Conservation (phyloP, 2,888 invertebrate species). For the Drosophila ezoana region DNA sequence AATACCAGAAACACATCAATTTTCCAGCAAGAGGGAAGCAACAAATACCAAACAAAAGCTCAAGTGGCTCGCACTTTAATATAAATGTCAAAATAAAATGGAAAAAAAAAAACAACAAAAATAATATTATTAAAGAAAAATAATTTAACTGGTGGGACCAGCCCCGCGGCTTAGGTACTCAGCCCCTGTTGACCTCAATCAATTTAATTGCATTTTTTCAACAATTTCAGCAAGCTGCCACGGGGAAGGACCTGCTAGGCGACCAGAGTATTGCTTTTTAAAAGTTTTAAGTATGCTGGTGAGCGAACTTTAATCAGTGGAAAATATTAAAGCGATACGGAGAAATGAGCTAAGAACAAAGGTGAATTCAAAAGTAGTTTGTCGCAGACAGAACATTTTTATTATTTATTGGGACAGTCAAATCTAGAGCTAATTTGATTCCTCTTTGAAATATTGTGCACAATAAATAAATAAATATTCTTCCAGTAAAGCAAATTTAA, state of each 20-base stretch:
- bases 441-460: too few relatives aligned
- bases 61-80: slow-evolving; percentile 25
- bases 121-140: slow-evolving; percentile 22
- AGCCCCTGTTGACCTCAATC: slow-evolving; percentile 49
- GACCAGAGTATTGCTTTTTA: slow-evolving; percentile 9
- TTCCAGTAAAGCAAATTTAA: too few relatives aligned
- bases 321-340: background rate
- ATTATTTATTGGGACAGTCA: too few relatives aligned
- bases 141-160: slow-evolving; percentile 46
- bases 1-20: slow-evolving; percentile 15
- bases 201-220: slow-evolving; percentile 61
- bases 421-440: too few relatives aligned
- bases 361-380: too few relatives aligned
- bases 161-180: slow-evolving; percentile 22
- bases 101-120: background rate
- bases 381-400: too few relatives aligned
- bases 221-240: slow-evolving; percentile 26
- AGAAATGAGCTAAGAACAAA: background rate
- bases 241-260: slow-evolving; percentile 8
- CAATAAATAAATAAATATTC: too few relatives aligned
- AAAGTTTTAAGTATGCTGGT: slow-evolving; percentile 4
- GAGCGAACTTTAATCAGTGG: background rate
- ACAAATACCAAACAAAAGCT: slow-evolving; percentile 7
- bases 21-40: slow-evolving; percentile 3
- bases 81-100: background rate